Base-by-base conservation (phyloP, 2,113 vertebrate species). In the Puffinus mauretanicus region DNA sequence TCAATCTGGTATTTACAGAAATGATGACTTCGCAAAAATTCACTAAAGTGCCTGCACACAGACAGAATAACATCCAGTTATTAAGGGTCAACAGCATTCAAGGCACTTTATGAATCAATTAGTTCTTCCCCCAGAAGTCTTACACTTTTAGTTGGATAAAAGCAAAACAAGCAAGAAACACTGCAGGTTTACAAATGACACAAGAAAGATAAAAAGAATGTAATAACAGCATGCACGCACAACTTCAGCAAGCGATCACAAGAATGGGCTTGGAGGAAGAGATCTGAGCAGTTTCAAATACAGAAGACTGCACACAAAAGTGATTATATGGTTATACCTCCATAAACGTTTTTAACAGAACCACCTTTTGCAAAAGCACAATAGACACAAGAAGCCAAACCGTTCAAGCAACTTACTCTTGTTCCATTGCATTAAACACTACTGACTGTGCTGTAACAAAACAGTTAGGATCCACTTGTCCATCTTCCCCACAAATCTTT, bases 1-100 rank as follows among this genome's bases (percentile, higher is more conserved):
- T 99, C 99, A 46, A 99, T 99, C 98, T 99, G 99, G 95, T 99
- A 99, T 98, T 99, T 99, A 98, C 99, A 99, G 98, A 99, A 99
- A 98, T 99, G 99, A 93, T 99, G 99, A 98, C 99, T 99, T 86
- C 99, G 98, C 96, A 99, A 95, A 98, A 99, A 99, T 93, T 99
- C 99, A 67, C 94, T 99, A 99, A 99, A 99, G 99, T 99, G 99
- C 99, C 99, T 99, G 98, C 81, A 96, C 8, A 64, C 55, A 65
- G 88, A 95, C 4, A 97, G 92, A 96, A 80, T 1, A 52, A 62
- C 58, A 22, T 5, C 3, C 6, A 55, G 19, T 55, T 8, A 62
- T 1, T 19, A 25, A 70, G 79, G 46, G 54, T 2, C 81, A 80
- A 20, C 32, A 87, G 80, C 73, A 82, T 3, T 42, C 75, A 65